Evolutionary conservation across 2,797 vertebrate species (phyloP).

Genomic region (Trichosurus vulpecula): DNA sequence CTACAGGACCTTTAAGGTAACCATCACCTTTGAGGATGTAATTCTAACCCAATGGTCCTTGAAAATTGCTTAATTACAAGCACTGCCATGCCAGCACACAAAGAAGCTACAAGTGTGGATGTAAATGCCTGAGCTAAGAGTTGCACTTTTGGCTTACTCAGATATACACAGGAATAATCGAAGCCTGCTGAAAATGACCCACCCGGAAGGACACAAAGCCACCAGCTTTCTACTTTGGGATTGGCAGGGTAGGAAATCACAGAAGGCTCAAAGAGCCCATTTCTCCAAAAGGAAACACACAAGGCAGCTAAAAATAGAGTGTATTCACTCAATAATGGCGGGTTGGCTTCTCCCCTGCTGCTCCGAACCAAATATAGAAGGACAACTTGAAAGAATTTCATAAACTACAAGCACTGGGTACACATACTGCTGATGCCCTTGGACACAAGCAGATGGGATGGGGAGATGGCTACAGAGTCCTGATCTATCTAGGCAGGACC

Average conservation of each 20-base stretch:
- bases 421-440: constrained; percentile 25
- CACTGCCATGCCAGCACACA: not conserved
- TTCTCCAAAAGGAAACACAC: constrained; percentile 61
- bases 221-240: constrained; percentile 54
- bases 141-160: not conserved
- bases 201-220: not conserved
- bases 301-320: constrained; percentile 60
- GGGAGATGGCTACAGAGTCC: not conserved
- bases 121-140: not conserved
- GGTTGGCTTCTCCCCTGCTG: constrained; percentile 52
- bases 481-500: not conserved
- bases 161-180: not conserved
- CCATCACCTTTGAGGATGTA: not conserved
- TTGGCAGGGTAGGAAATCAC: not conserved
- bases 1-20: not conserved
- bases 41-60: not conserved
- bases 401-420: constrained; percentile 34
- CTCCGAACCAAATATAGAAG: constrained; percentile 57
- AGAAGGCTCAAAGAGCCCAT: constrained; percentile 5
- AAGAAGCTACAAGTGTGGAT: not conserved
- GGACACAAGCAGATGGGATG: not conserved
- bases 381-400: constrained; percentile 56
- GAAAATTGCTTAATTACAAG: not conserved
- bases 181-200: not conserved
- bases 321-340: constrained; percentile 54